These are phyloP conservation scores for Caenorhabditis uteleia DNA, from an alignment of 2,888 invertebrate species.

Conservation along the genomic window DNA sequence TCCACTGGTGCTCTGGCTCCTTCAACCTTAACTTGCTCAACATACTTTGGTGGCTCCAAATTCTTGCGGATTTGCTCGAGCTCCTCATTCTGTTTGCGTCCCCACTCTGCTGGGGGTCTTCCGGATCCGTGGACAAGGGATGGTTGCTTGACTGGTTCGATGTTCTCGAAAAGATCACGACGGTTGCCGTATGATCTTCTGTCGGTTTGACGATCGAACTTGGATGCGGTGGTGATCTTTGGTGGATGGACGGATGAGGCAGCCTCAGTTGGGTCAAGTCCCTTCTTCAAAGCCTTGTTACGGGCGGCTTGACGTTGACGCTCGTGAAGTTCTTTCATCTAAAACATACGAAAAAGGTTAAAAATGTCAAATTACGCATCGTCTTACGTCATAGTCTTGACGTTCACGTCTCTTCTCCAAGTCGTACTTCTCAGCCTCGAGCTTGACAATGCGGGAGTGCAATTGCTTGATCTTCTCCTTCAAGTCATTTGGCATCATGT, in stretches of 20 bases:
- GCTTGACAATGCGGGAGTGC: slow-evolving; percentile 66
- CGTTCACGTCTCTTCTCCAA: slow-evolving; percentile 69
- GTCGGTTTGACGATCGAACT: slow-evolving; percentile 94
- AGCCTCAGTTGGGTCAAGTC: slow-evolving; percentile 68
- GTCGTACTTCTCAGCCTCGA: slow-evolving; percentile 70
- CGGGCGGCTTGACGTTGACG: slow-evolving; percentile 68
- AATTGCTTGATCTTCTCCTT: slow-evolving; percentile 68
- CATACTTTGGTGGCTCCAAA: slow-evolving; percentile 69
- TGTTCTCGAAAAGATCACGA: slow-evolving; percentile 54
- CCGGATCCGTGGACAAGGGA: slow-evolving; percentile 64
- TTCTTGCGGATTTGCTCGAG: slow-evolving; percentile 61
- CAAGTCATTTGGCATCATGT: slow-evolving; percentile 67
- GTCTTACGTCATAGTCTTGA: slow-evolving; percentile 68
- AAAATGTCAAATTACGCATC: neutral
- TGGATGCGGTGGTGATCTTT: slow-evolving; percentile 81
- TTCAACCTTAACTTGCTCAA: slow-evolving; percentile 67
- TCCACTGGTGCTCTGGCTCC: slow-evolving; percentile 67
- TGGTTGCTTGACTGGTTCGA: slow-evolving; percentile 48
- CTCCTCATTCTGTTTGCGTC: slow-evolving; percentile 68
- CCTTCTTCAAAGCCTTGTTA: slow-evolving; percentile 69
- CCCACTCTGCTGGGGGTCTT: slow-evolving; percentile 69
- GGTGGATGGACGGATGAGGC: slow-evolving; percentile 73
- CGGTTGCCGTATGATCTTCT: slow-evolving; percentile 62
- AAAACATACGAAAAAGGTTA: slow-evolving; percentile 23
- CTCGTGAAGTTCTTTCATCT: slow-evolving; percentile 68